Evolutionary conservation across 2,888 invertebrate species (phyloP).

Genomic region (Machimus atricapillus): DNA sequence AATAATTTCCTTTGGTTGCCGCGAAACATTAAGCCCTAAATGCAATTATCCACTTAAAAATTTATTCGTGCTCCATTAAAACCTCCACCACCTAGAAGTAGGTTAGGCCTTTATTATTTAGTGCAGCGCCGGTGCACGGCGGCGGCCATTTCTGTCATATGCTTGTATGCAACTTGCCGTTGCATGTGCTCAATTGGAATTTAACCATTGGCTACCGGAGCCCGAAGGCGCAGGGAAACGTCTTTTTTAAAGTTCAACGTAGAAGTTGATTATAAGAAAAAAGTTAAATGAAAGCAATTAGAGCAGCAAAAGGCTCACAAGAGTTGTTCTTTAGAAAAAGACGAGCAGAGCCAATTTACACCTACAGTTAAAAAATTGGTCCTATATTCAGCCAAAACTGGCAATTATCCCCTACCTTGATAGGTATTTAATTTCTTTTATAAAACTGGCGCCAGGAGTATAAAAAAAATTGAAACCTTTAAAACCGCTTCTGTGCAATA

Average conservation of each 20-base stretch:
- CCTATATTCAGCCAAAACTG: background rate
- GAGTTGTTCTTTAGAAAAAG: background rate
- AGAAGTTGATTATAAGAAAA: background rate
- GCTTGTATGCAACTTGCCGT: background rate
- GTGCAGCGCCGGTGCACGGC: background rate
- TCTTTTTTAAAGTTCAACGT: background rate
- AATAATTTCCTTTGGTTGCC: slow-evolving; percentile 9
- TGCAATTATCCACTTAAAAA: slow-evolving; percentile 35
- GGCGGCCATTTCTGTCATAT: background rate
- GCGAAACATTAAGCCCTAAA: slow-evolving; percentile 5
- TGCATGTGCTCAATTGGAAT: background rate
- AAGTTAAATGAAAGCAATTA: background rate
- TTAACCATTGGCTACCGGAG: background rate
- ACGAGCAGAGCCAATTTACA: background rate
- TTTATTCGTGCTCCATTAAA: slow-evolving; percentile 30
- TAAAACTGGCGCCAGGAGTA: background rate
- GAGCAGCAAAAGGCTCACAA: background rate
- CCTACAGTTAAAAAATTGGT: background rate
- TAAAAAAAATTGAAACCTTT: background rate
- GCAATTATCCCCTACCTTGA: background rate
- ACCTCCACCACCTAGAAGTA: slow-evolving; percentile 17
- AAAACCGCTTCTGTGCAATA: background rate
- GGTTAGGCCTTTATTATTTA: slow-evolving; percentile 28
- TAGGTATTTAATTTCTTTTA: background rate
- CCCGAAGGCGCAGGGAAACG: background rate